Evolutionary conservation across 2,113 vertebrate genomes (phyloP).

Genomic region (Castor canadensis): DNA sequence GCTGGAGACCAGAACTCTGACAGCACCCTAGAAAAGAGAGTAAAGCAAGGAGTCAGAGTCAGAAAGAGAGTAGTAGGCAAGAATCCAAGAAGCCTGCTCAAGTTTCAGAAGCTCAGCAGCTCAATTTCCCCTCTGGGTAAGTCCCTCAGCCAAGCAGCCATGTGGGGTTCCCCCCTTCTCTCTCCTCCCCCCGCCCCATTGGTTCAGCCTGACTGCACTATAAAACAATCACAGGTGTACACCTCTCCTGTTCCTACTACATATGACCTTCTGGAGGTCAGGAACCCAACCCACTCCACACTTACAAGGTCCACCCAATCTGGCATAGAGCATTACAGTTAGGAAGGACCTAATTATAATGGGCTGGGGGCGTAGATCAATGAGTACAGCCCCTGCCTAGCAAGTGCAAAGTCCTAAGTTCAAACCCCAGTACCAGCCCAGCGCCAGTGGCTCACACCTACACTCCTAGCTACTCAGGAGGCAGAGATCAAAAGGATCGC

Average conservation of each 20-base stretch:
- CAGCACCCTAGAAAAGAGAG: background rate
- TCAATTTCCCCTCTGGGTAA: background rate
- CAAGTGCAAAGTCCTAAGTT: no score
- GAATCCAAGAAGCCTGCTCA: background rate
- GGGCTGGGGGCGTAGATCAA: no score
- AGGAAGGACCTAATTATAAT: background rate
- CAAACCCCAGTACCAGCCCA: no score
- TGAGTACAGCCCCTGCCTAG: no score
- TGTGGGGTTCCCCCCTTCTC: background rate
- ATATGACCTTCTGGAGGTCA: background rate
- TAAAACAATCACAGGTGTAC: background rate
- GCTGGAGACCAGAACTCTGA: background rate
- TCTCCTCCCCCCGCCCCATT: background rate
- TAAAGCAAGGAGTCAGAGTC: background rate
- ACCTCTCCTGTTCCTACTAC: background rate
- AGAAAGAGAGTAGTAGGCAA: background rate
- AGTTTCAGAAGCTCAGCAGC: background rate
- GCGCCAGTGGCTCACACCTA: no score
- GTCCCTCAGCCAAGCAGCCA: background rate
- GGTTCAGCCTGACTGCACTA: background rate
- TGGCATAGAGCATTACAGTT: background rate
- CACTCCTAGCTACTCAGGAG: no score
- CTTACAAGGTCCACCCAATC: background rate
- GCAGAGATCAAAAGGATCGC: no score
- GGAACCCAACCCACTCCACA: background rate